phyloP scores from a whole-genome alignment of 2,888 invertebrate genomes.

The Conistra vaccinii region DNA sequence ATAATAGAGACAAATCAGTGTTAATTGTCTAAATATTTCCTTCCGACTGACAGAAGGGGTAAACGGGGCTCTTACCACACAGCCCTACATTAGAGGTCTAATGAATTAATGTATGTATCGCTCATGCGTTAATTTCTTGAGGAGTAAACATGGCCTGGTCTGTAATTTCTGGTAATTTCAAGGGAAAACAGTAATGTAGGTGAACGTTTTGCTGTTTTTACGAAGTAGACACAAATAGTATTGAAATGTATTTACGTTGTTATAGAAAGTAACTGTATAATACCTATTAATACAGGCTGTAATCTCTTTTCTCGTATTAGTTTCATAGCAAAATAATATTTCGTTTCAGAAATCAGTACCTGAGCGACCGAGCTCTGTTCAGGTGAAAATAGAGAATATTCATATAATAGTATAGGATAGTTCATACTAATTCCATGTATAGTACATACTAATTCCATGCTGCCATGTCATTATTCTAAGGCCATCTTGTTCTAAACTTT shows the following conservation, averaged over 20 bases:
- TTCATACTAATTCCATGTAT: too few species aligned
- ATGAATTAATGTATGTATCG: conserved; percentile 63
- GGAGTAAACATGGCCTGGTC: conserved; percentile 34
- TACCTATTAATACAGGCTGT: background rate
- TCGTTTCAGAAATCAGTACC: too few species aligned
- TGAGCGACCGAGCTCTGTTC: too few species aligned
- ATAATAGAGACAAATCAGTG: conserved; percentile 6
- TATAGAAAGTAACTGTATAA: background rate
- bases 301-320: background rate
- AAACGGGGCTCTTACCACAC: conserved; percentile 11
- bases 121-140: conserved; percentile 58
- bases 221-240: background rate
- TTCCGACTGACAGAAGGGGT: background rate
- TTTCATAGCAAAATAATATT: background rate
- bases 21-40: conserved; percentile 29
- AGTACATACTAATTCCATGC: too few species aligned
- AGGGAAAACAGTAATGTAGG: conserved; percentile 31
- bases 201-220: conserved; percentile 26
- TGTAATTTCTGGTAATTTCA: conserved; percentile 43
- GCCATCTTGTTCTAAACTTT: too few species aligned
- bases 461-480: too few species aligned
- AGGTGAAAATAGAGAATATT: too few species aligned
- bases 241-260: background rate
- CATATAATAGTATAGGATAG: too few species aligned
- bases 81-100: conserved; percentile 37